A percentile compares a stretch with the other conserved stretches of the same genome.
phyloP scores from a whole-genome alignment of 2,113 vertebrate species.

The Poecilia latipinna region DNA sequence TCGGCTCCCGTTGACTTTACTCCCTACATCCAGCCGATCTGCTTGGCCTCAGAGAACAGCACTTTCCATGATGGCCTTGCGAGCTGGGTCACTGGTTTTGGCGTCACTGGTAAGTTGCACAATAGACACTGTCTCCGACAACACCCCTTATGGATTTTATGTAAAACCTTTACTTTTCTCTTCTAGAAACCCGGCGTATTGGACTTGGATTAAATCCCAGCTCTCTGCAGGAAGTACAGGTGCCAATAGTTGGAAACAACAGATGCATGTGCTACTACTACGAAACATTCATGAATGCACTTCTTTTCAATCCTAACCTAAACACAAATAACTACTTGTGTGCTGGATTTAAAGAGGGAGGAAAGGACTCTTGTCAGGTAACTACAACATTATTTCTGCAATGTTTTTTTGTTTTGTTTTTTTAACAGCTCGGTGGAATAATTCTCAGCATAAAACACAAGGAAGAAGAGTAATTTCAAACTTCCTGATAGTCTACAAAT shows the following conservation, averaged over 20 bases:
- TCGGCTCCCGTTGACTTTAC: slow-evolving; percentile 27
- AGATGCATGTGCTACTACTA: slow-evolving; percentile 42
- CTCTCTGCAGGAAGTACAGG: slow-evolving; percentile 40
- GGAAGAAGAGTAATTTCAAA: background rate
- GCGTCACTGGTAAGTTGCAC: background rate
- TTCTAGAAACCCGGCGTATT: background rate
- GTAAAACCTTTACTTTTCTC: background rate
- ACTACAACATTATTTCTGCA: background rate
- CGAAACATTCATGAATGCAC: accelerated
- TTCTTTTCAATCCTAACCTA: background rate
- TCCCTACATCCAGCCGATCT: slow-evolving; percentile 71
- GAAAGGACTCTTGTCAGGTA: slow-evolving; percentile 75
- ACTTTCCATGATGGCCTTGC: slow-evolving; percentile 9
- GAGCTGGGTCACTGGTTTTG: slow-evolving; percentile 66
- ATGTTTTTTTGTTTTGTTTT: background rate
- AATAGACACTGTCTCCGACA: background rate
- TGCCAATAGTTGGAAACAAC: slow-evolving; percentile 59
- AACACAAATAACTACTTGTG: slow-evolving; percentile 81
- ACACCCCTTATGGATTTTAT: background rate
- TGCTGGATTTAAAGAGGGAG: slow-evolving; percentile 70
- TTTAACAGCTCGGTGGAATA: background rate
- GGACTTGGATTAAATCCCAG: accelerated
- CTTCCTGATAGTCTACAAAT: too few species aligned
- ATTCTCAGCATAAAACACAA: background rate
- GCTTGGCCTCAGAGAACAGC: slow-evolving; percentile 71